phyloP scores from a whole-genome alignment of 2,113 vertebrate species.

The Hipposideros armiger region DNA sequence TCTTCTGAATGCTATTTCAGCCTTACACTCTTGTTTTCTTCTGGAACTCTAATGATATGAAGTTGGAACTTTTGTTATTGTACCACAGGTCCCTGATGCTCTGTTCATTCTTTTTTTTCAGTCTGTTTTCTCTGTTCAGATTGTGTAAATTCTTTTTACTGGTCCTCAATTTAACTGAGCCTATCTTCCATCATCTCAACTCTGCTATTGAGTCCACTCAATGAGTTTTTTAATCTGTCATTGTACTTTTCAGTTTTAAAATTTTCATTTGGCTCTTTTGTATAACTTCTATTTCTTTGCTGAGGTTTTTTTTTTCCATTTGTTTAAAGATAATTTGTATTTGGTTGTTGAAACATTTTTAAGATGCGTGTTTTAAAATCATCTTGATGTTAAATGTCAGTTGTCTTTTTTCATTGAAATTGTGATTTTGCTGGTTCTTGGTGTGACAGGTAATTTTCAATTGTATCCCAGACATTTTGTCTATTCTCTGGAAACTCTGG shows the following conservation, averaged over 20 bases:
- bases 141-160: background rate
- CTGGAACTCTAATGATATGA: background rate
- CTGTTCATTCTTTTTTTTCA: background rate
- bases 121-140: background rate
- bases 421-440: background rate
- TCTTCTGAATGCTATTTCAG: conserved; percentile 5
- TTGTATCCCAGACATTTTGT: background rate
- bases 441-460: background rate
- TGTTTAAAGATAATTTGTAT: conserved; percentile 13
- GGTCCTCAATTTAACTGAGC: background rate
- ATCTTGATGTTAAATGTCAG: background rate
- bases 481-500: background rate
- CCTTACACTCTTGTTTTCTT: background rate
- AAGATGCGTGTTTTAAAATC: conserved; percentile 25
- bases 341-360: background rate
- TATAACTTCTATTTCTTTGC: background rate
- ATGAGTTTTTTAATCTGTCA: background rate
- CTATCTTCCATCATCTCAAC: background rate
- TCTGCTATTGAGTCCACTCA: background rate
- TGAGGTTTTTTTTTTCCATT: background rate
- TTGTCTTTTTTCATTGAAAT: background rate
- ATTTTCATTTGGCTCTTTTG: background rate
- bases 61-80: background rate
- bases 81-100: background rate
- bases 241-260: background rate